Base-by-base conservation (phyloP, 1,140 invertebrate genomes). In the Augochlora pura region DNA sequence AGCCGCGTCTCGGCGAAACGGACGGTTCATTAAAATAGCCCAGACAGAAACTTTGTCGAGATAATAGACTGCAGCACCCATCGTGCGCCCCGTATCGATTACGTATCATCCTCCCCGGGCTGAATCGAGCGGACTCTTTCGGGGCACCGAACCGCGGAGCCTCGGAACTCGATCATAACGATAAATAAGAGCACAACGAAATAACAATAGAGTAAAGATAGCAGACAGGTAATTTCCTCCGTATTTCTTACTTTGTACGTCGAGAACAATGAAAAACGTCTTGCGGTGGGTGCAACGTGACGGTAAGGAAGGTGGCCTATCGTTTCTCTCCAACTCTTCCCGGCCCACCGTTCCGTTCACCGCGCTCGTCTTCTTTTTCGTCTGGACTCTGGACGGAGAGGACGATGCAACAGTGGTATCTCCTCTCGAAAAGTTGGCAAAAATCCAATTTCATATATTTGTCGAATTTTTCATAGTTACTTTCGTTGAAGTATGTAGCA, bases 141-240 rank as follows among this genome's bases (percentile, higher is more conserved):
- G 64, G 18, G 6, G 59, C 69, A 63, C 42, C 60, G 46, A 71
- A 27, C 39, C 25, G 21, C 38, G 18, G 68, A 39, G 18, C 46
- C 49, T 38, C 49, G 39, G 70, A 62, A 67, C 54, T n/a, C 52
- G 70, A 79, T 74, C 63, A 9, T 25, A 49, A 21, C 52, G 77
- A 73, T 74, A 79, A 78, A 79, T 52, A 59, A 49, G 25, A 76
- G 25, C 23, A 21, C 23, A 39, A 7, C 10, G 46, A 54, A 39
- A 21, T 42, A 80, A 80, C 78, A 80, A 76, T 80, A 62, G 73
- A 16, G 57, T 16, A 21, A 39, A 73, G 71, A 60, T 62, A 74
- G 23, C 54, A 21, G 71, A 62, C 52, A 32, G 52, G 71, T 74
- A 79, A 79, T 74, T 74, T 79, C 63, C 71, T 65, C 25, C 62